Evolutionary conservation across 2,888 invertebrate species (phyloP), one percentile per base, ranked within the genome.

Genomic region (Chalcosyrphus nemorum): DNA sequence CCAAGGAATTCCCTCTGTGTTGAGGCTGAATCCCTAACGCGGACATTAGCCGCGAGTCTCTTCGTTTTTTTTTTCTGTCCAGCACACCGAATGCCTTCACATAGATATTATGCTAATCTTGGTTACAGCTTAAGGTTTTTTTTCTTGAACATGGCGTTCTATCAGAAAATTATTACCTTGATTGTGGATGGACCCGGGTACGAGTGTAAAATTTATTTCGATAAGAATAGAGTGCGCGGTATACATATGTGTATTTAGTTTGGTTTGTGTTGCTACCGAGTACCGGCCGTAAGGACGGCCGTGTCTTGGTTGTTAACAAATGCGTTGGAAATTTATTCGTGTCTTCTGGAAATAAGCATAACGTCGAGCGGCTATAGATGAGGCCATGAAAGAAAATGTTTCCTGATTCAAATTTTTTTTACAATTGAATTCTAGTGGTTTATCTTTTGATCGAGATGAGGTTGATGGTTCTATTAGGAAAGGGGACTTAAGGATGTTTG

Each of bases 71-170:
- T n/a, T n/a, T n/a, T n/a, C n/a, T n/a, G n/a, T n/a, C 43, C 61
- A 66, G 35, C n/a, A 27, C 47, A 7, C 41, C 54, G 50, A 78
- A 78, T 82, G 72, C 82, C 82, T 61, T 82, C 82, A 78, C 82
- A 82, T 78, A 78, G 78, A 82, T 82, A 41, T 78, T 82, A 82
- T 82, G 82, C 47, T 82, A 82, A 82, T 82, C 78, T 70, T 45
- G 57, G 50, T 68, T n/a, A 41, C 45, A 41, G 74, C 68, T 70
- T 63, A 65, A 38, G 57, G 32, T 47, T 70, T 74, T 63, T n/a
- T n/a, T n/a, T n/a, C n/a, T n/a, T n/a, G n/a, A n/a, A 80, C 70
- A 70, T 57, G 63, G 35, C 47, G 70, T 70, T 78, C 80, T 70
- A 84, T 82, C 80, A 80, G 70, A 74, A 74, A 75, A 29, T 70